Conservation (phyloP, 1,140 invertebrate species). For the Aphelenchoides fujianensis region DNA sequence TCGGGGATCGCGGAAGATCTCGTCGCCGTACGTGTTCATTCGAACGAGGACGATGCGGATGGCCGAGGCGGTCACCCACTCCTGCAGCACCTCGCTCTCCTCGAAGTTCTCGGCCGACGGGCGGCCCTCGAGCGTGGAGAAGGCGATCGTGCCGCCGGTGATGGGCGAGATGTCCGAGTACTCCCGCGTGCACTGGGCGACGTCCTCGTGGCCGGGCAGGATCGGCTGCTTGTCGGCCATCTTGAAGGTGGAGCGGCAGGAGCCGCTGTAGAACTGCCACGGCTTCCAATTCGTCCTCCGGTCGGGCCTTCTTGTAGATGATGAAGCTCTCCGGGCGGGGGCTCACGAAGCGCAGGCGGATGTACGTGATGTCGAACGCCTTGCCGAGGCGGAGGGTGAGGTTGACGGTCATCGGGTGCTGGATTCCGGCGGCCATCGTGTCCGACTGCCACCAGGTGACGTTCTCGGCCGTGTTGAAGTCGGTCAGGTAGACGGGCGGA, state of each 20-base stretch:
- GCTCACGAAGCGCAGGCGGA: conserved; percentile 85
- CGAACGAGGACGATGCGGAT: conserved; percentile 83
- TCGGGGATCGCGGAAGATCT: conserved; percentile 85
- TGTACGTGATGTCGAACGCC: conserved; percentile 92
- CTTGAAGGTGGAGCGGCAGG: conserved; percentile 83
- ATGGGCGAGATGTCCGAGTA: conserved; percentile 95
- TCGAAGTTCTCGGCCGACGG: conserved; percentile 88
- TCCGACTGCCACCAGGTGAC: conserved; percentile 98
- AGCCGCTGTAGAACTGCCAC: conserved; percentile 91
- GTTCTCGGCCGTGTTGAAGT: conserved; percentile 81
- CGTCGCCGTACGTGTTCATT: conserved; percentile 95
- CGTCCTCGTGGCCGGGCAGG: conserved; percentile 72
- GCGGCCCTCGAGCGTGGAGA: conserved; percentile 87
- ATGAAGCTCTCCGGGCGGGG: conserved; percentile 93
- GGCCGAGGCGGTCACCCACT: conserved; percentile 95
- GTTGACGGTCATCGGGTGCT: conserved; percentile 84
- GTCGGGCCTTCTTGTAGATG: conserved; percentile 77
- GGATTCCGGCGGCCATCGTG: conserved; percentile 87
- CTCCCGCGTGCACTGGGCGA: conserved; percentile 87
- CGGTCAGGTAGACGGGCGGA: conserved; percentile 78
- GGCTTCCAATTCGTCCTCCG: conserved; percentile 82
- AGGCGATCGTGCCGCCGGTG: conserved; percentile 88
- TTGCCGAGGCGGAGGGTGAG: conserved; percentile 81
- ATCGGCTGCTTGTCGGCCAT: conserved; percentile 70
- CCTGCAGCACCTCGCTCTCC: conserved; percentile 81